A percentile compares a stretch with the other conserved stretches of the same genome.
phyloP scores from a whole-genome alignment of 2,888 invertebrate genomes.

The Leptopilina myrica region DNA sequence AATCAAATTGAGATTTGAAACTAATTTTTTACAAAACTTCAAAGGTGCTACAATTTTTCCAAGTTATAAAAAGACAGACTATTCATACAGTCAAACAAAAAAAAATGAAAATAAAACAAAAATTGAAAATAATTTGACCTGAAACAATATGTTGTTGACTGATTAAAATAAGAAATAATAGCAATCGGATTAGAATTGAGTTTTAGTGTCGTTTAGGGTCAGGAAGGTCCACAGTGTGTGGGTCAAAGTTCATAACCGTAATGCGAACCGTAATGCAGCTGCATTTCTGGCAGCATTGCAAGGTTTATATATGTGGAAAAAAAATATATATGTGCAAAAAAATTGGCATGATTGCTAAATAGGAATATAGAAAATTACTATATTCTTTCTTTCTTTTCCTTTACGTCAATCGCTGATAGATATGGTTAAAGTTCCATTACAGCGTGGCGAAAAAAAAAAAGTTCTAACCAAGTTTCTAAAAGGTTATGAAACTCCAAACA shows the following conservation, averaged over 20 bases:
- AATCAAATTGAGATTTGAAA: too few relatives aligned
- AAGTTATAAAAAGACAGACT: too few relatives aligned
- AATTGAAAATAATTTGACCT: too few relatives aligned
- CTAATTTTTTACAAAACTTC: too few relatives aligned
- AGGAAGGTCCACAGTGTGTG: slow-evolving; percentile 17
- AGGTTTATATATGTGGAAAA: not conserved
- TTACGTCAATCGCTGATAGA: not conserved
- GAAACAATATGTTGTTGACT: too few relatives aligned
- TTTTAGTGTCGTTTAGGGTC: not conserved
- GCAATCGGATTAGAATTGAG: too few relatives aligned
- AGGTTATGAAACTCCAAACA: slow-evolving; percentile 14
- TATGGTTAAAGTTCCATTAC: slow-evolving; percentile 21
- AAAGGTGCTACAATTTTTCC: too few relatives aligned
- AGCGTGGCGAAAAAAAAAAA: not conserved
- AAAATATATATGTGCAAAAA: not conserved
- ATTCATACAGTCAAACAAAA: too few relatives aligned
- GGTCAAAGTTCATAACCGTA: slow-evolving; percentile 29
- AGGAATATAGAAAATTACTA: slow-evolving; percentile 6
- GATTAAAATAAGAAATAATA: too few relatives aligned
- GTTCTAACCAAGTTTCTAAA: slow-evolving; percentile 10
- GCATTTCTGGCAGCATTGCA: slow-evolving; percentile 6
- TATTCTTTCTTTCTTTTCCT: not conserved
- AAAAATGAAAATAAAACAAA: too few relatives aligned
- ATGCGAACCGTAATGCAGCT: slow-evolving; percentile 18
- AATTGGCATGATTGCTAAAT: slow-evolving; percentile 19